Base-by-base conservation (phyloP, 2,888 invertebrate genomes). In the Lithophane leautieri region DNA sequence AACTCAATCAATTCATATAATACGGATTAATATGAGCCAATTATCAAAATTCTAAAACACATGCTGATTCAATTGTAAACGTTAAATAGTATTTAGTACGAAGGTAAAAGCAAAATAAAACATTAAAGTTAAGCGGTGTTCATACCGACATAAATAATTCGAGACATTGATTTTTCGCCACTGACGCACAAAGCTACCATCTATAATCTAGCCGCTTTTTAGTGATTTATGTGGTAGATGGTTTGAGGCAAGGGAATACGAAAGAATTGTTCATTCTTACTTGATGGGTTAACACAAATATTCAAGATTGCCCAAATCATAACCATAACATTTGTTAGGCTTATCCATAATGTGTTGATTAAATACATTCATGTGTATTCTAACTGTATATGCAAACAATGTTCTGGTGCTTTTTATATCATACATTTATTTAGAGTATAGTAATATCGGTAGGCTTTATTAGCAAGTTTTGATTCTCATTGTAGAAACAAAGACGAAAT, bases 151-250 rank as follows among this genome's bases (percentile, higher is more conserved):
- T 69, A 62, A 76, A 85, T 73, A 76, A 67, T 62, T 76, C 50
- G 52, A 80, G 60, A 67, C 72, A 85, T 86, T 76, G 76, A 75
- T 83, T 83, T 78, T 58, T 76, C 60, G 52, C 58, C 65, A 79
- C 65, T 86, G 86, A 86, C 83, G 86, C 82, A 86, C 76, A 72
- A 78, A 63, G 44, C 61, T 63, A 58, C 68, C 65, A 50, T 81
- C 70, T 63, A 81, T 79, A 81, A 77, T 81, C 61, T 70, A 79
- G 65, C 70, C 34, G 50, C 76, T 66, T 67, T 72, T 81, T 72
- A 71, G 66, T 78, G n/a, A 75, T 68, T 75, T 73, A 61, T 62
- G 69, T 56, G 19, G 52, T 63, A 56, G 34, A 73, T 28, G n/a
- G 19, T 69, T 52, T 61, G 22, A 69, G 40, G 40, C 34, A 69